Evolutionary conservation across 2,113 vertebrate genomes (phyloP).

Genomic region (Eurystomus gularis): DNA sequence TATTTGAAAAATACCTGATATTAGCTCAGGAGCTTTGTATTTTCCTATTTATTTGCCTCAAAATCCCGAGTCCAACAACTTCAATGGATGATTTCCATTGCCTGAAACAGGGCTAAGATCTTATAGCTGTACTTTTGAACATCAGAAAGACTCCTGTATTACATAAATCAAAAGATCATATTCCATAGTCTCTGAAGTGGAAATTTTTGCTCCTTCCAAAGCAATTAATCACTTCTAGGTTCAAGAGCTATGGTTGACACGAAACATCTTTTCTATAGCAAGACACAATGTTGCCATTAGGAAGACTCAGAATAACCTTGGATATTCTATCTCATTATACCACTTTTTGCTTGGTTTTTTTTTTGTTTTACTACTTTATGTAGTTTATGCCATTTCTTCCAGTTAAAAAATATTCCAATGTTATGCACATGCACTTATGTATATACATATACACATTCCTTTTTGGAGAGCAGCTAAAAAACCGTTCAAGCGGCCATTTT

Average conservation of each 20-base stretch:
- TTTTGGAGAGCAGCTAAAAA: background rate
- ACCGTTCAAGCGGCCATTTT: background rate
- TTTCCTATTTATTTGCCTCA: background rate
- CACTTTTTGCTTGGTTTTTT: background rate
- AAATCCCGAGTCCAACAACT: background rate
- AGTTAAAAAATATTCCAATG: background rate
- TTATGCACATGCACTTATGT: background rate
- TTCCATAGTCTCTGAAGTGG: background rate
- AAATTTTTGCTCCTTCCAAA: background rate
- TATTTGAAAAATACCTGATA: background rate
- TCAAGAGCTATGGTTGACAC: background rate
- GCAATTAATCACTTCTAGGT: background rate
- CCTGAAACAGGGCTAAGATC: background rate
- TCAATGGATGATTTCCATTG: background rate
- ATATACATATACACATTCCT: accelerated
- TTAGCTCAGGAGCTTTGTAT: background rate
- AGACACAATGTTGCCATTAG: background rate
- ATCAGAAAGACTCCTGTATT: background rate
- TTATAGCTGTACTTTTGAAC: background rate
- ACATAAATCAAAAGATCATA: background rate
- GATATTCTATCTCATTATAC: background rate
- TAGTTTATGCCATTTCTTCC: background rate
- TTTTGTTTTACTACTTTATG: background rate
- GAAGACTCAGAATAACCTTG: background rate
- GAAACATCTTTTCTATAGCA: background rate